These are phyloP conservation scores for Mormoops blainvillei DNA, from an alignment of 2,113 vertebrate species.

Conservation along the genomic window DNA sequence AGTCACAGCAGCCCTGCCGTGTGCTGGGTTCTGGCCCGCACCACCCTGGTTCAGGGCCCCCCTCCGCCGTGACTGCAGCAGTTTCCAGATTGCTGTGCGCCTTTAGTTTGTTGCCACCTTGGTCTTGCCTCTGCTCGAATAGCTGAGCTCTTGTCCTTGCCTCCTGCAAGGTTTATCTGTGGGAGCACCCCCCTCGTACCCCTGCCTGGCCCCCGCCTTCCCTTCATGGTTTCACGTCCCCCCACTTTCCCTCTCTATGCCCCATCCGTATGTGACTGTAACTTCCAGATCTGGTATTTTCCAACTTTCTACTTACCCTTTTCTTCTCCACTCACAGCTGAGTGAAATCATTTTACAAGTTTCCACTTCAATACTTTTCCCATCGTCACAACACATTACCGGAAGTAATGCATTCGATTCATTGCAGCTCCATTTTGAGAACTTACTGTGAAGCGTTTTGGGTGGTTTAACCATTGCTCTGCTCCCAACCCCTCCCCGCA, in stretches of 20 bases:
- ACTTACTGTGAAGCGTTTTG: too few relatives aligned
- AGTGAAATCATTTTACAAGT: background rate
- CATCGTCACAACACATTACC: background rate
- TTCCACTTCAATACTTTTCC: background rate
- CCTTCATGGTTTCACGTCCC: background rate
- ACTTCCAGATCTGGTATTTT: background rate
- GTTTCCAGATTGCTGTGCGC: background rate
- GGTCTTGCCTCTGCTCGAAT: background rate
- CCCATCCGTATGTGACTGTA: background rate
- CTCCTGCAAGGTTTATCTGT: background rate
- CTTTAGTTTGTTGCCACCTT: background rate
- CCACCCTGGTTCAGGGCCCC: background rate
- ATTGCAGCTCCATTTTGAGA: background rate
- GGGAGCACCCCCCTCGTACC: background rate
- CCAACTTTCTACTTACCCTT: background rate
- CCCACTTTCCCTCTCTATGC: background rate
- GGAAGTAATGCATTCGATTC: background rate
- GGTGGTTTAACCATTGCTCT: background rate
- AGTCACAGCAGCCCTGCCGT: background rate
- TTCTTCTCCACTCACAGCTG: background rate
- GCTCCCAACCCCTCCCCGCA: background rate
- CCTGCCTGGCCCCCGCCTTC: background rate
- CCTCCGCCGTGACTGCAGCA: background rate
- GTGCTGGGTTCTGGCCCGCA: background rate
- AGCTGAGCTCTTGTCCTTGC: background rate